phyloP scores from a whole-genome alignment of 1,140 invertebrate genomes.

The Rhopalosiphum maidis region DNA sequence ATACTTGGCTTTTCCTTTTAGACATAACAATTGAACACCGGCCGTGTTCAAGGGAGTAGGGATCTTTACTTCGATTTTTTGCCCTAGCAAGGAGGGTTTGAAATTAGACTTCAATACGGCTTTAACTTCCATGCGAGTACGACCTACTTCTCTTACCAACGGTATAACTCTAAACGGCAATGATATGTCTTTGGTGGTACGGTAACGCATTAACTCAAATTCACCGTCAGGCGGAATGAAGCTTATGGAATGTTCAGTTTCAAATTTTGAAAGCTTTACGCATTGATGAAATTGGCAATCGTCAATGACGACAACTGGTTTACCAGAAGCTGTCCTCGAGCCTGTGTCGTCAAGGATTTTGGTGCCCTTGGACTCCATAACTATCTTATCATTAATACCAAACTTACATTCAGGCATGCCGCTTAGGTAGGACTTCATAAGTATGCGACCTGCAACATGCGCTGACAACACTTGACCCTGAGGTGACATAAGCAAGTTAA shows the following conservation, averaged over 20 bases:
- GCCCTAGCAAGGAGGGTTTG: conserved; percentile 95
- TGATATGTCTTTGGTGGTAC: conserved; percentile 99
- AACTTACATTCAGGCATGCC: conserved; percentile 99
- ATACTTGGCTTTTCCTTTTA: conserved; percentile 99
- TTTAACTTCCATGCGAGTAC: conserved; percentile 99
- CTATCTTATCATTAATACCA: conserved; percentile 99
- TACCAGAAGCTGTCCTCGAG: conserved; percentile 80
- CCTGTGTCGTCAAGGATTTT: conserved; percentile 65
- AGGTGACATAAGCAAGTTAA: conserved; percentile 99
- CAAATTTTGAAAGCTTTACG: conserved; percentile 99
- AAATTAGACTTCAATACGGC: conserved; percentile 99
- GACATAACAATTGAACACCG: conserved; percentile 97
- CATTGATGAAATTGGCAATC: conserved; percentile 99
- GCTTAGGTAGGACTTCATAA: conserved; percentile 99
- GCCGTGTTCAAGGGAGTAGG: conserved; percentile 98
- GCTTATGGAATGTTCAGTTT: conserved; percentile 99
- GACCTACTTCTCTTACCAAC: conserved; percentile 94
- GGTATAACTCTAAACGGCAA: conserved; percentile 99
- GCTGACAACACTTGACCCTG: conserved; percentile 99
- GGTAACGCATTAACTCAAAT: conserved; percentile 99
- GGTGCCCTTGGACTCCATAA: conserved; percentile 96
- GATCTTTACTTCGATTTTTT: conserved; percentile 99
- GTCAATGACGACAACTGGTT: conserved; percentile 98
- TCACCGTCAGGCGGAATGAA: conserved; percentile 99
- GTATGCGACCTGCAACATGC: conserved; percentile 98